phyloP scores from a whole-genome alignment of 2,797 vertebrate species.

The Anas flavirostris region DNA sequence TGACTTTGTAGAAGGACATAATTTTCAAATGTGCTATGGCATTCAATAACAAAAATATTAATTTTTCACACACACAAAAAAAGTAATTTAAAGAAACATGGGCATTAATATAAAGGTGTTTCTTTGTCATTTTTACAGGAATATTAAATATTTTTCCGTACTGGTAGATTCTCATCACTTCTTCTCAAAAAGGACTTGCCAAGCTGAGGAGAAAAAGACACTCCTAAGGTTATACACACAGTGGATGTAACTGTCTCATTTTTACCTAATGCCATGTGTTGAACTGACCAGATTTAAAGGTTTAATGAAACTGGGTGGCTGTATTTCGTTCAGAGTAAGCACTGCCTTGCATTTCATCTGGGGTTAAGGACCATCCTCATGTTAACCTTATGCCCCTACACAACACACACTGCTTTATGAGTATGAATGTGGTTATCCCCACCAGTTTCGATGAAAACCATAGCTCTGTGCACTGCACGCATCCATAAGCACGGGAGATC shows the following conservation, averaged over 20 bases:
- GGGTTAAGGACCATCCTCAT: neutral
- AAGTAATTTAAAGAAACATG: neutral
- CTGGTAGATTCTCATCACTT: neutral
- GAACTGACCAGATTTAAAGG: neutral
- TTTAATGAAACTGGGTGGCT: neutral
- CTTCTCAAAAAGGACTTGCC: neutral
- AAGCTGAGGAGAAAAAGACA: neutral
- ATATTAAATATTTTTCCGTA: neutral
- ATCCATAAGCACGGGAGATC: neutral
- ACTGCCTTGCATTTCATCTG: neutral
- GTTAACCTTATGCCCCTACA: neutral
- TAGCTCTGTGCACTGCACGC: neutral
- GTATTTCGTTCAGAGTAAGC: neutral
- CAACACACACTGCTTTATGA: neutral
- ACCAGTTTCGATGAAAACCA: neutral
- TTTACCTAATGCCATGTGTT: neutral
- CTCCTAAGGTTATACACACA: neutral
- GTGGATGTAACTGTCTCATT: neutral
- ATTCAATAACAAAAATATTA: neutral
- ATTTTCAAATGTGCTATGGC: constrained; percentile 15
- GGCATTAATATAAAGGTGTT: neutral
- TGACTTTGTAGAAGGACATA: constrained; percentile 17
- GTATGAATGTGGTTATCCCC: neutral
- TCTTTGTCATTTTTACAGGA: neutral
- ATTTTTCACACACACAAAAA: neutral